Conservation (phyloP, 2,113 vertebrate genomes). For the Ictidomys tridecemlineatus region DNA sequence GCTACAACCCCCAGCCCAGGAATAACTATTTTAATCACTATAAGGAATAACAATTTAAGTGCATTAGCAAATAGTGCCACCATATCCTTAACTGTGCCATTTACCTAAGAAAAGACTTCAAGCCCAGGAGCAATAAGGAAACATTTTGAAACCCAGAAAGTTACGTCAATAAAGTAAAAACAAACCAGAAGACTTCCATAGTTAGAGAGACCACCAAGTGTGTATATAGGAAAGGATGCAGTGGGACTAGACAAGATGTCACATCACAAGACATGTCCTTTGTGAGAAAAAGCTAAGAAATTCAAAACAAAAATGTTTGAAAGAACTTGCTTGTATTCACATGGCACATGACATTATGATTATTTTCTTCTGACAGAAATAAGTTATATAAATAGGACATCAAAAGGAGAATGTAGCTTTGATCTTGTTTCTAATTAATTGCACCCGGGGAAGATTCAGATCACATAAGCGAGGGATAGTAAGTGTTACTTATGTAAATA, state of each 20-base stretch:
- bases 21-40: no score
- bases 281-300: conserved; percentile 69
- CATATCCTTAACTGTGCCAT: not conserved
- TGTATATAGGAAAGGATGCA: conserved; percentile 50
- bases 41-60: conserved; percentile 7
- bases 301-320: conserved; percentile 69
- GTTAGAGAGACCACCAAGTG: conserved; percentile 72
- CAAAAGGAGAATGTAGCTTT: conserved; percentile 84
- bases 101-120: not conserved
- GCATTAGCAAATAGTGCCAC: not conserved
- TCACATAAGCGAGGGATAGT: conserved; percentile 80
- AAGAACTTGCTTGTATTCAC: conserved; percentile 57
- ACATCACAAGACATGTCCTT: conserved; percentile 60
- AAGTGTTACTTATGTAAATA: conserved; percentile 84
- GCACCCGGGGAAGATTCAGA: conserved; percentile 82
- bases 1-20: no score
- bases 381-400: conserved; percentile 87
- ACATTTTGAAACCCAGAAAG: not conserved
- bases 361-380: conserved; percentile 85
- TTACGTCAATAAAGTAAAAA: conserved; percentile 50
- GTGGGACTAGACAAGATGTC: conserved; percentile 66
- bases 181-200: conserved; percentile 7
- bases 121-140: not conserved
- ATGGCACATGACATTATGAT: conserved; percentile 81
- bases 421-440: conserved; percentile 88